Conservation (phyloP, 2,888 invertebrate species). For the Melieria picta region DNA sequence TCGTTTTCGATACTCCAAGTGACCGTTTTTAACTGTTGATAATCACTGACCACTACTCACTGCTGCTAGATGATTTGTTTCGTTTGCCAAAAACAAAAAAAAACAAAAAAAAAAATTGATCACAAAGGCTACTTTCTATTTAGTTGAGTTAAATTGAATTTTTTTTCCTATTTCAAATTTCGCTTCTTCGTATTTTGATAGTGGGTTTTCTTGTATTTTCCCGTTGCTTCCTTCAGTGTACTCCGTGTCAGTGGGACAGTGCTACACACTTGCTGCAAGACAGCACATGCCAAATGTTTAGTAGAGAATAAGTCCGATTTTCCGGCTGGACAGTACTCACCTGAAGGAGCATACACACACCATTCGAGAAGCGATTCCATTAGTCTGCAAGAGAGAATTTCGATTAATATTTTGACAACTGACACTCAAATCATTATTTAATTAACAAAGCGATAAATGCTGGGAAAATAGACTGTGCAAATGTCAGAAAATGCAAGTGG, state of each 20-base stretch:
- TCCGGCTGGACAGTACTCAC: background rate
- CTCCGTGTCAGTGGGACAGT: constrained; percentile 13
- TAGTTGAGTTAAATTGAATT: constrained; percentile 10
- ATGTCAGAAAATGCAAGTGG: too few species aligned
- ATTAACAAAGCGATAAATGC: too few species aligned
- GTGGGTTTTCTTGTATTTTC: constrained; percentile 10
- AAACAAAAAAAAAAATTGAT: constrained; percentile 21
- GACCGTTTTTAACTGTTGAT: background rate
- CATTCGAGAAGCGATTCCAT: constrained; percentile 24
- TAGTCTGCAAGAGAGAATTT: constrained; percentile 2
- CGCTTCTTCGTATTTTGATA: constrained; percentile 2
- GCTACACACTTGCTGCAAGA: constrained; percentile 7
- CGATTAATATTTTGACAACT: too few species aligned
- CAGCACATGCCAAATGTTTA: background rate
- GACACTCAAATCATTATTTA: too few species aligned
- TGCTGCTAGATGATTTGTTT: background rate
- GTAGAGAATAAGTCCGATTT: too few species aligned
- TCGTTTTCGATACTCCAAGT: background rate
- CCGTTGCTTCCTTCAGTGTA: constrained; percentile 2
- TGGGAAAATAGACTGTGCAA: too few species aligned
- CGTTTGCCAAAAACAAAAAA: background rate
- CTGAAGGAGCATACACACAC: constrained; percentile 11
- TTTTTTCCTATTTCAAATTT: background rate
- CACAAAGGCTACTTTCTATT: constrained; percentile 28
- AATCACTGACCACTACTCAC: too few species aligned